Percentiles rank a stretch among this genome's conserved stretches.
phyloP scores from a whole-genome alignment of 2,888 invertebrate genomes.

The Frankliniella intonsa region DNA sequence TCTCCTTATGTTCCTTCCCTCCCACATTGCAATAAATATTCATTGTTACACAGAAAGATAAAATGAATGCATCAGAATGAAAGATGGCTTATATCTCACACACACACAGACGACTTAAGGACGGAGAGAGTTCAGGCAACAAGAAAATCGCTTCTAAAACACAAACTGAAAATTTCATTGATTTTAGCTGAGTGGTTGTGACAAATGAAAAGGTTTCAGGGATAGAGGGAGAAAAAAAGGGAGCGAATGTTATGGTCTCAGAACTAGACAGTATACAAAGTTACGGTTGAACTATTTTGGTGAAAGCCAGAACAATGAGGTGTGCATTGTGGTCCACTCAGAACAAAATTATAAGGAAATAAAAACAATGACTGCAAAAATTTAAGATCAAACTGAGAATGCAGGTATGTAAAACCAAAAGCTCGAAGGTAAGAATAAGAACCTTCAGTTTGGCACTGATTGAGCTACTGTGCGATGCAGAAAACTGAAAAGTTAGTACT shows the following conservation, averaged over 20 bases:
- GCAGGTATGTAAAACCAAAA: conserved; percentile 12
- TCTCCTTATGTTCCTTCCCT: conserved; percentile 24
- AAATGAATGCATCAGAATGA: conserved; percentile 25
- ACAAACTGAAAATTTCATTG: conserved; percentile 21
- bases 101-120: conserved; percentile 26
- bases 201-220: neutral
- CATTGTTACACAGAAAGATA: conserved; percentile 23
- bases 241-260: neutral
- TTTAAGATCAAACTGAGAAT: conserved; percentile 17
- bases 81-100: conserved; percentile 23
- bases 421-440: neutral
- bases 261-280: neutral
- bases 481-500: conserved; percentile 17
- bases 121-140: conserved; percentile 26
- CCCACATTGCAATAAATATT: conserved; percentile 27
- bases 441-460: conserved; percentile 19
- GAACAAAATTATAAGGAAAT: neutral
- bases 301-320: conserved; percentile 18
- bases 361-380: neutral
- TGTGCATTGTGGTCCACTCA: conserved; percentile 24
- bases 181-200: neutral
- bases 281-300: neutral
- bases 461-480: conserved; percentile 24
- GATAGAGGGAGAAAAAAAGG: neutral
- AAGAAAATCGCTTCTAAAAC: conserved; percentile 20